phyloP scores from a whole-genome alignment of 2,113 vertebrate species.

The Alligator mississippiensis region DNA sequence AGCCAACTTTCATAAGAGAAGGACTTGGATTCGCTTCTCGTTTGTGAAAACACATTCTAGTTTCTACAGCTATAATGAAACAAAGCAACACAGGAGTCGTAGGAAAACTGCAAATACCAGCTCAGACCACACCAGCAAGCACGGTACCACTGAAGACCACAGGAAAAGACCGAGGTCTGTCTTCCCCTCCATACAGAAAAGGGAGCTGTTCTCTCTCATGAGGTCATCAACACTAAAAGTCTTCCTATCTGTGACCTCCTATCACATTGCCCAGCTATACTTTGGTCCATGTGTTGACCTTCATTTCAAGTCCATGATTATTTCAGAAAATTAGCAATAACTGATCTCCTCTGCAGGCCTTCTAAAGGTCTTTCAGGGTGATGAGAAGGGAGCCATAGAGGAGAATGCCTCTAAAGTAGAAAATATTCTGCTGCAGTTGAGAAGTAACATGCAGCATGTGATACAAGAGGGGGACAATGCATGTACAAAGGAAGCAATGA shows the following conservation, averaged over 20 bases:
- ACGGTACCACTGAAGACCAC: accelerated
- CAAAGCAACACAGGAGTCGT: background rate
- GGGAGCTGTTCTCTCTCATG: background rate
- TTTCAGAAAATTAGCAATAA: background rate
- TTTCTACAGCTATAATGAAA: accelerated
- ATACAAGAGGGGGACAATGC: background rate
- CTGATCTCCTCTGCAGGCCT: background rate
- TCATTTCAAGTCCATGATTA: background rate
- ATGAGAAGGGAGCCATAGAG: background rate
- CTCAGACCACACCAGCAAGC: background rate
- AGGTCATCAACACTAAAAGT: background rate
- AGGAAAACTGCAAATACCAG: background rate
- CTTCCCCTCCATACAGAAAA: background rate
- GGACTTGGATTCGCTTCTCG: no score
- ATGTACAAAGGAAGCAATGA: background rate
- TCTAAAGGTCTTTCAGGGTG: background rate
- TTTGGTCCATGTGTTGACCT: background rate
- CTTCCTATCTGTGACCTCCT: background rate
- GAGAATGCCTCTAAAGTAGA: no score
- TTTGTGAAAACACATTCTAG: no score
- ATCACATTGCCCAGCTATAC: background rate
- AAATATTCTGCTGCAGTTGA: background rate
- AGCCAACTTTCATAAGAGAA: no score
- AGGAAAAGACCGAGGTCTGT: accelerated
- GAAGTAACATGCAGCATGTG: background rate